Percentiles rank a stretch among this genome's conserved stretches.
These are phyloP conservation scores for Neomorphus geoffroyi DNA, from an alignment of 2,797 vertebrate genomes.

Conservation along the genomic window DNA sequence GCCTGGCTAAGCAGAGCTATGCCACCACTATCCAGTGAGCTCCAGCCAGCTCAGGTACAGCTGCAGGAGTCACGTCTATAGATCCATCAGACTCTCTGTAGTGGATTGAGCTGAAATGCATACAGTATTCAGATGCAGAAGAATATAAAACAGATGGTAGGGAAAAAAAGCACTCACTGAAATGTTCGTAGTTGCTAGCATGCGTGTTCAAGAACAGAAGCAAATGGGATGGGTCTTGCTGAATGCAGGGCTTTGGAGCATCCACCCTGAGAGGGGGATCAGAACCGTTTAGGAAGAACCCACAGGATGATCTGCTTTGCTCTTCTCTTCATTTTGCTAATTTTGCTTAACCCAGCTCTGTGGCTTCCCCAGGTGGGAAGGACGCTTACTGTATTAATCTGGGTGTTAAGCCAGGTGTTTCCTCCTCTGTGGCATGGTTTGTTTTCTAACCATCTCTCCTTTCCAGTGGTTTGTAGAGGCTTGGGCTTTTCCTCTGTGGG, in stretches of 20 bases:
- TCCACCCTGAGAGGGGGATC: neutral
- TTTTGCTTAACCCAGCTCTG: conserved; percentile 38
- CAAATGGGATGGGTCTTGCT: neutral
- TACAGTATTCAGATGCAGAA: neutral
- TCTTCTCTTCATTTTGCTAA: conserved; percentile 46
- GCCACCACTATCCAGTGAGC: neutral
- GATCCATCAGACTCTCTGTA: neutral
- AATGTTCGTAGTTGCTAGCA: neutral
- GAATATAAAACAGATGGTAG: neutral
- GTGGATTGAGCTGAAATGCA: neutral
- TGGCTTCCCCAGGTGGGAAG: neutral
- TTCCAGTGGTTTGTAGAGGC: conserved; percentile 63
- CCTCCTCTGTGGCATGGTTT: conserved; percentile 39
- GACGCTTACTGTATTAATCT: conserved; percentile 68
- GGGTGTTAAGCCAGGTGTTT: conserved; percentile 58
- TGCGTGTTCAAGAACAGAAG: neutral
- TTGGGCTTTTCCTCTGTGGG: conserved; percentile 7
- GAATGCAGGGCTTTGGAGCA: neutral
- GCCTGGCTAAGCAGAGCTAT: neutral
- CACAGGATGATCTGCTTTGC: conserved; percentile 19
- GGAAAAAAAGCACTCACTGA: neutral
- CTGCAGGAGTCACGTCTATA: neutral
- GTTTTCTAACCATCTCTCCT: conserved; percentile 62
- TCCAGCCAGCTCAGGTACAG: neutral
- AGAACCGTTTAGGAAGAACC: conserved; percentile 19